Percentiles rank a stretch among this genome's conserved stretches.
These are phyloP conservation scores for Copidosoma aretas DNA, from an alignment of 2,888 invertebrate species.

Conservation along the genomic window DNA sequence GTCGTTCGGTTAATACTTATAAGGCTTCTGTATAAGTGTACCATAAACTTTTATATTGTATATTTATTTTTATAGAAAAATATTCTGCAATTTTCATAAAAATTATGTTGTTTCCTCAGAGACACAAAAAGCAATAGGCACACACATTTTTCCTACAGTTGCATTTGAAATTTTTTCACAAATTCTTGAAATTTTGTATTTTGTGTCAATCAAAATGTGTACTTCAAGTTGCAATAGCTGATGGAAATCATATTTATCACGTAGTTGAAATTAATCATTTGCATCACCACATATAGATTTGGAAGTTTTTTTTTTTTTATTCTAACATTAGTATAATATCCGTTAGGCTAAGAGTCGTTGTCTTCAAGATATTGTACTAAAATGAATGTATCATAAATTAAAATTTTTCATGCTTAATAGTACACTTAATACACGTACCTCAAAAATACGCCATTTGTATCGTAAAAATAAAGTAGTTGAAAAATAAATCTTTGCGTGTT, in stretches of 20 bases:
- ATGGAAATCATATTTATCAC: no score
- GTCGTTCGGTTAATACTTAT: constrained; percentile 2
- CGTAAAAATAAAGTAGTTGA: constrained; percentile 31
- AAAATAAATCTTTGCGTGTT: constrained; percentile 2
- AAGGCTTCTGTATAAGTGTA: constrained; percentile 7
- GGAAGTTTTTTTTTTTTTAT: constrained; percentile 12
- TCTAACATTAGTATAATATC: no score
- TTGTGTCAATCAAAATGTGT: constrained; percentile 3
- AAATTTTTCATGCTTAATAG: constrained; percentile 13
- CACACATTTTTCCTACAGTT: no score
- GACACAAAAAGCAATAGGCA: no score
- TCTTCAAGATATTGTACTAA: constrained; percentile 26
- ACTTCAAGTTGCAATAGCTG: no score
- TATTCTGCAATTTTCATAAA: no score
- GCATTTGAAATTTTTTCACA: no score
- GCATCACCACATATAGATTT: constrained; percentile 33
- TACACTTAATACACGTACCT: constrained; percentile 20
- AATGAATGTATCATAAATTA: constrained; percentile 21
- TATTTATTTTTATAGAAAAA: no score
- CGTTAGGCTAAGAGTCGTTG: constrained; percentile 29
- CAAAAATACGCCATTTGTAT: constrained; percentile 31
- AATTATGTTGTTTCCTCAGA: no score
- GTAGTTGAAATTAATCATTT: not conserved
- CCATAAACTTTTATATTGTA: constrained; percentile 16
- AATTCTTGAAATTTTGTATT: not conserved